Conservation (phyloP, 2,888 invertebrate genomes). For the Trichopoda pennipes region DNA sequence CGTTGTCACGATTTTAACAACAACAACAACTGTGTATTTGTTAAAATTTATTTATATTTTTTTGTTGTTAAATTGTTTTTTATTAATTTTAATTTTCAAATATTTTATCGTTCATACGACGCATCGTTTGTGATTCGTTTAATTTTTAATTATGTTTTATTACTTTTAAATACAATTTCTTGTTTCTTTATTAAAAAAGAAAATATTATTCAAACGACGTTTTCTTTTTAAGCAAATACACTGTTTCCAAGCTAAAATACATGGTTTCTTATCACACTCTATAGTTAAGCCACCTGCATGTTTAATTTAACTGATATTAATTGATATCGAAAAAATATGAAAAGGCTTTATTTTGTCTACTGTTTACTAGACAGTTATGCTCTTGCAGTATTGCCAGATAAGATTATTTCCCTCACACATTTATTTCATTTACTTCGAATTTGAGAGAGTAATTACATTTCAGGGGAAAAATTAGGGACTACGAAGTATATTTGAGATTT, state of each 20-base stretch:
- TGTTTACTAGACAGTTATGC: too few relatives aligned
- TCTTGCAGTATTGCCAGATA: too few relatives aligned
- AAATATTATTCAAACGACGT: conserved; percentile 6
- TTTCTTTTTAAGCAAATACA: background rate
- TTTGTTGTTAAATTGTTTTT: background rate
- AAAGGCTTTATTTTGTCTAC: too few relatives aligned
- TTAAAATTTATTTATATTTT: conserved; percentile 3
- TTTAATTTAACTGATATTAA: too few relatives aligned
- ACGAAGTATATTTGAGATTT: too few relatives aligned
- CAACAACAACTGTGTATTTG: background rate
- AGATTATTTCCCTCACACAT: too few relatives aligned
- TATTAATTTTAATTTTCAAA: background rate
- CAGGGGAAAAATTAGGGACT: too few relatives aligned
- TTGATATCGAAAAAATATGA: too few relatives aligned
- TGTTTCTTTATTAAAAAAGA: conserved; percentile 1
- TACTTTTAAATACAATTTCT: conserved; percentile 22
- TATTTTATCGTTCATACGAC: conserved; percentile 76
- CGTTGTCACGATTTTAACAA: too few relatives aligned
- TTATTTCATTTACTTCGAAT: too few relatives aligned
- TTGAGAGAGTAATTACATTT: too few relatives aligned
- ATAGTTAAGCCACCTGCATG: too few relatives aligned
- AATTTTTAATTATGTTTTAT: conserved; percentile 28
- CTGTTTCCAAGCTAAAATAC: conserved; percentile 1
- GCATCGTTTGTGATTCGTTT: conserved; percentile 32
- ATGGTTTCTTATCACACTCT: background rate